phyloP scores from a whole-genome alignment of 2,888 invertebrate genomes.

The Campoplex capitator region DNA sequence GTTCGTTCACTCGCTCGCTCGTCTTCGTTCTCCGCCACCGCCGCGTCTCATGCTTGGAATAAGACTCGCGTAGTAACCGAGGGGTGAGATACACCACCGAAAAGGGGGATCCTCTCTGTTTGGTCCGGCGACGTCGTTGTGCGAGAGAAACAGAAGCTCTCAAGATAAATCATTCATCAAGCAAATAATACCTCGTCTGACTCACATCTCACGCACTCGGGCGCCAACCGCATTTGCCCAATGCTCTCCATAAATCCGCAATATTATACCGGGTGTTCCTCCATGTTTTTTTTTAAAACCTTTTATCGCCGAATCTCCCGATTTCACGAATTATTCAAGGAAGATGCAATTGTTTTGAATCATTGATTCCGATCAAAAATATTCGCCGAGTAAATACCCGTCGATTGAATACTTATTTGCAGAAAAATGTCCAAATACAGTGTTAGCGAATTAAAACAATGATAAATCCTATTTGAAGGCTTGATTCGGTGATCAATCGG shows the following conservation, averaged over 20 bases:
- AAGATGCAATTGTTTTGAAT: neutral
- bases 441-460: no score
- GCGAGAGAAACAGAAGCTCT: conserved; percentile 64
- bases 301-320: neutral
- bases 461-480: neutral
- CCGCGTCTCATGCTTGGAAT: conserved; percentile 57
- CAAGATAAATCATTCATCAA: conserved; percentile 81
- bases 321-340: neutral
- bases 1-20: conserved; percentile 52
- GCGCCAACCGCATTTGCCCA: conserved; percentile 71
- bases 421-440: neutral
- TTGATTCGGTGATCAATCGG: neutral
- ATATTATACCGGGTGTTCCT: conserved; percentile 47
- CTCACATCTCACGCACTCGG: conserved; percentile 74
- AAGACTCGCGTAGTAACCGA: conserved; percentile 57
- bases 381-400: neutral
- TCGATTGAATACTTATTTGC: neutral
- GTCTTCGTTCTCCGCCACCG: conserved; percentile 34
- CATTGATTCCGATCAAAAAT: neutral
- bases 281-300: neutral
- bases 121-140: neutral
- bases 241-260: conserved; percentile 65
- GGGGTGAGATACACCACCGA: conserved; percentile 6
- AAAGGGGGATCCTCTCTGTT: conserved; percentile 1
- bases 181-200: conserved; percentile 79